These are phyloP conservation scores for Avahi laniger DNA, from an alignment of 2,797 vertebrate species.

Conservation along the genomic window DNA sequence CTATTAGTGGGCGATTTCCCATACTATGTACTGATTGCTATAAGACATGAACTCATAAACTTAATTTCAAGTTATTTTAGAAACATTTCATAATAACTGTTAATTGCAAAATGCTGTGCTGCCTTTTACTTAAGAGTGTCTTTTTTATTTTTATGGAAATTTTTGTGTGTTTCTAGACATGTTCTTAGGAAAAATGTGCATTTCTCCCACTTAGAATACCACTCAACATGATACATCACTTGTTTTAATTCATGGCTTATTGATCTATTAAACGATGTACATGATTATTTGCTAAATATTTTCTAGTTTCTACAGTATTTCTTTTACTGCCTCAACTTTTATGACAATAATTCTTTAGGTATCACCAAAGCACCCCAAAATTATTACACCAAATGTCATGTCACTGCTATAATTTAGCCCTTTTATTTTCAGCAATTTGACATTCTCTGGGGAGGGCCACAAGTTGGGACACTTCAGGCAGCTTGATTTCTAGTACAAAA, in stretches of 20 bases:
- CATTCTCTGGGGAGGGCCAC: not conserved
- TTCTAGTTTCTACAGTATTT: not conserved
- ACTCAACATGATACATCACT: not conserved
- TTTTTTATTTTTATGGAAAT: slow-evolving; percentile 35
- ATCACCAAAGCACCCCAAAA: not conserved
- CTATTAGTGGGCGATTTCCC: not conserved
- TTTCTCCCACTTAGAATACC: not conserved
- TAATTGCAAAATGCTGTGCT: not conserved
- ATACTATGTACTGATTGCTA: not conserved
- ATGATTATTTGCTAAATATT: not conserved
- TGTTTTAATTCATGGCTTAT: not conserved
- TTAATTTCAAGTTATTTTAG: slow-evolving; percentile 2
- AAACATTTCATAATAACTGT: not conserved
- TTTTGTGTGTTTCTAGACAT: not conserved
- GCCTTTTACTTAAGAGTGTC: not conserved
- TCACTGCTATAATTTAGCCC: not conserved
- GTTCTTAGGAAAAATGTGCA: not conserved
- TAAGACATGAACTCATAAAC: not conserved
- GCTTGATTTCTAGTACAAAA: not conserved
- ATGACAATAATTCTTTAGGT: not conserved
- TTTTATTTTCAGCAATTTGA: slow-evolving; percentile 7
- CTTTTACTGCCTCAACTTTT: not conserved
- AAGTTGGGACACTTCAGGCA: not conserved
- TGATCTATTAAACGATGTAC: not conserved
- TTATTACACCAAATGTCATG: not conserved